Percentiles rank a stretch among this genome's conserved stretches.
Conservation (phyloP, 2,797 vertebrate genomes). For the Propithecus deckenii region DNA sequence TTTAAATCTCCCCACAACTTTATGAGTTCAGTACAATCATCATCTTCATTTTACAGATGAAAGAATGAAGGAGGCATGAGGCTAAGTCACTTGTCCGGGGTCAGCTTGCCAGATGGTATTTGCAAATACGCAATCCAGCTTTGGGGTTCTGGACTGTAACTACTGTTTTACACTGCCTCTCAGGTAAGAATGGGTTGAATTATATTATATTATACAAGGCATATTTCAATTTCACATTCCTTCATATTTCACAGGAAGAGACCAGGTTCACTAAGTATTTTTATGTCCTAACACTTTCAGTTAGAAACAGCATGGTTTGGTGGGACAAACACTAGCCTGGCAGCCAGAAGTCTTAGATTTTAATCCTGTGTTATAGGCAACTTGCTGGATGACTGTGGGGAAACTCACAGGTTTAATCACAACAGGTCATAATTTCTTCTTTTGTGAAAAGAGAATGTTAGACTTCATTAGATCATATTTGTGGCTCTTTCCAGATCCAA, state of each 20-base stretch:
- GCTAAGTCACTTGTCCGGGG: neutral
- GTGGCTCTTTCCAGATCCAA: constrained; percentile 1
- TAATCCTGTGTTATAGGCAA: neutral
- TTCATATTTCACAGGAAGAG: neutral
- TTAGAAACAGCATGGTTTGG: neutral
- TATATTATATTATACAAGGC: neutral
- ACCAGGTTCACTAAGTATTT: neutral
- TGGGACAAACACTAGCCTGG: neutral
- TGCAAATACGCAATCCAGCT: neutral
- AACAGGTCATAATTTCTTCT: neutral
- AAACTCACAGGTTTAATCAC: neutral
- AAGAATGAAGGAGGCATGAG: neutral
- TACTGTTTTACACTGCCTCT: neutral
- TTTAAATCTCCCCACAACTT: neutral
- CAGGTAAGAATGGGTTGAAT: neutral
- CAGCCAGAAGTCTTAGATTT: neutral
- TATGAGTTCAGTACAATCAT: neutral
- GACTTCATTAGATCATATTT: neutral
- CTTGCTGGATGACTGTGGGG: neutral
- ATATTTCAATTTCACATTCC: neutral
- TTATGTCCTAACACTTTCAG: neutral
- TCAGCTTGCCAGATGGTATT: neutral
- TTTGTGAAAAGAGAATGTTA: neutral
- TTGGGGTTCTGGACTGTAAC: neutral
- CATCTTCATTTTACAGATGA: neutral